Evolutionary conservation across 2,888 invertebrate genomes (phyloP).

Genomic region (Rhingia rostrata): DNA sequence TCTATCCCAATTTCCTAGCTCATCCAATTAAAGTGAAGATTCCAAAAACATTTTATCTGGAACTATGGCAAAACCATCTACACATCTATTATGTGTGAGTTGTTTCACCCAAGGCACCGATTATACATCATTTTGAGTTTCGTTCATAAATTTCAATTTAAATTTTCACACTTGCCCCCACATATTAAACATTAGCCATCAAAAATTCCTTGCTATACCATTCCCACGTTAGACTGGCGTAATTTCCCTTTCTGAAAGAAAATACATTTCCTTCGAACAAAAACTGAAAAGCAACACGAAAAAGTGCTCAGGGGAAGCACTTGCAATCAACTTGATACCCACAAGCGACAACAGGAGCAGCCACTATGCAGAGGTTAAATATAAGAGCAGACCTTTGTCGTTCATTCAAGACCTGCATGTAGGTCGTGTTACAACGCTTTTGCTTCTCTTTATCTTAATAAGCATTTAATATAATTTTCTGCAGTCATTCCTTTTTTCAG

Average conservation of each 20-base stretch:
- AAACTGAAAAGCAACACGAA: slow-evolving; percentile 11
- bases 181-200: slow-evolving; percentile 2
- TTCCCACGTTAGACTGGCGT: slow-evolving; percentile 17
- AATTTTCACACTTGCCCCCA: slow-evolving; percentile 36
- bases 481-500: neutral
- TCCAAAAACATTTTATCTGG: too few species aligned
- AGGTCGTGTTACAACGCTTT: slow-evolving; percentile 33
- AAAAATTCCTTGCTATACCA: slow-evolving; percentile 28
- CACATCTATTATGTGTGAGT: neutral
- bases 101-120: neutral
- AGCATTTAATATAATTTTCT: slow-evolving; percentile 37
- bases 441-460: slow-evolving; percentile 30
- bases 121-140: slow-evolving; percentile 5
- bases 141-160: slow-evolving; percentile 52
- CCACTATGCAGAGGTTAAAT: slow-evolving; percentile 32
- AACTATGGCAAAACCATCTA: neutral
- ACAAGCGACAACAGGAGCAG: slow-evolving; percentile 41
- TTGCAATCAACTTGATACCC: slow-evolving; percentile 71
- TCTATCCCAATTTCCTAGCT: too few species aligned
- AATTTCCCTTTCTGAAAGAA: slow-evolving; percentile 27
- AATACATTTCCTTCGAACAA: slow-evolving; percentile 14
- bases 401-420: slow-evolving; percentile 32
- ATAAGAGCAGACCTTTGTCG: slow-evolving; percentile 18
- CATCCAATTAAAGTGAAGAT: too few species aligned
- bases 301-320: slow-evolving; percentile 50